These are phyloP conservation scores for Anolis carolinensis DNA, from an alignment of 2,113 vertebrate species.

Conservation along the genomic window DNA sequence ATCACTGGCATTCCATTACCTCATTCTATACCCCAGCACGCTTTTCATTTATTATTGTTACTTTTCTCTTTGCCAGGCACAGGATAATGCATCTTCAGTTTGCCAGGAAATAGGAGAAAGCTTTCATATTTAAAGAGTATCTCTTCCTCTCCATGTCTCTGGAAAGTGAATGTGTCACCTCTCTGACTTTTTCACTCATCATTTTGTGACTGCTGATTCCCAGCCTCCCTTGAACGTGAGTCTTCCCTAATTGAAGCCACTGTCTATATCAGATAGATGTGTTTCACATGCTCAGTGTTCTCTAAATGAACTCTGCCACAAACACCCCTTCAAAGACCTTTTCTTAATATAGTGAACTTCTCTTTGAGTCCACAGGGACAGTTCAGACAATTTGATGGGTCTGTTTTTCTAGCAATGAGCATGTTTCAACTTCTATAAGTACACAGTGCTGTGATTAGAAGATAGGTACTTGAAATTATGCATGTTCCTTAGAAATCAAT, in stretches of 20 bases:
- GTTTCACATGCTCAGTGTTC: neutral
- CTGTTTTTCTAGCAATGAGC: neutral
- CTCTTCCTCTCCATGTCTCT: conserved; percentile 2
- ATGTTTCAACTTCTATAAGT: neutral
- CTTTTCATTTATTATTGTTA: conserved; percentile 30
- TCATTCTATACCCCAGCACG: neutral
- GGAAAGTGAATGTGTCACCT: neutral
- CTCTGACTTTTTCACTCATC: conserved; percentile 6
- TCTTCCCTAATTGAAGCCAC: conserved; percentile 8
- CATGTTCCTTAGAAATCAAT: neutral
- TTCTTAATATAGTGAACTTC: conserved; percentile 4
- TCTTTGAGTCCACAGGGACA: conserved; percentile 3
- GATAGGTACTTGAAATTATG: neutral
- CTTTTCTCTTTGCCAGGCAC: fast-evolving
- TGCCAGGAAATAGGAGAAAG: conserved; percentile 37
- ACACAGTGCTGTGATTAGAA: neutral
- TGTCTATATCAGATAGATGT: neutral
- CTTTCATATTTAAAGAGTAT: conserved; percentile 22
- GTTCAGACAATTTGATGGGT: neutral
- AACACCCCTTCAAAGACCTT: neutral
- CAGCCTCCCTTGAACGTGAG: conserved; percentile 17
- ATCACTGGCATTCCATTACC: neutral
- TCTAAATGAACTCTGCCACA: conserved; percentile 15
- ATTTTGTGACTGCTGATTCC: conserved; percentile 7
- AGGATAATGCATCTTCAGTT: conserved; percentile 10